phyloP scores from a whole-genome alignment of 2,797 vertebrate genomes.

The Gymnodraco acuticeps region DNA sequence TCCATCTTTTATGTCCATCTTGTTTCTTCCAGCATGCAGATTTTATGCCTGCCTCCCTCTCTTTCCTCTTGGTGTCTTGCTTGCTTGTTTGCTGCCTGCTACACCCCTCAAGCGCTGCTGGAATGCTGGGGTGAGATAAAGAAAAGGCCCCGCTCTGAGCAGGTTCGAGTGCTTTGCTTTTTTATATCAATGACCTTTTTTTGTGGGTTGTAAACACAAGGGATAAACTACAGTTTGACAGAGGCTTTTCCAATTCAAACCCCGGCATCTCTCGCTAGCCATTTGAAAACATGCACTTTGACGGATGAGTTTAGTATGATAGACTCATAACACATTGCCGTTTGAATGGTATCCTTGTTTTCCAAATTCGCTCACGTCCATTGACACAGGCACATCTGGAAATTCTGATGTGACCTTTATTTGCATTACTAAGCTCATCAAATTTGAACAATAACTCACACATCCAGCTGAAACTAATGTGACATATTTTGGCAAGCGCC shows the following conservation, averaged over 20 bases:
- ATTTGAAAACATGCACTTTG: slow-evolving; percentile 73
- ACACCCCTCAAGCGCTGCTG: slow-evolving; percentile 79
- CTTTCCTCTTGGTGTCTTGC: slow-evolving; percentile 64
- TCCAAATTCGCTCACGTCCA: slow-evolving; percentile 70
- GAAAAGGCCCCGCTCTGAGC: slow-evolving; percentile 77
- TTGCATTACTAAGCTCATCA: slow-evolving; percentile 86
- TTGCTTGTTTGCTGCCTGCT: slow-evolving; percentile 69
- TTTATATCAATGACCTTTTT: slow-evolving; percentile 83
- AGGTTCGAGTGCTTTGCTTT: slow-evolving; percentile 83
- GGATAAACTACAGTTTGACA: slow-evolving; percentile 77
- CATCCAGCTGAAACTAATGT: slow-evolving; percentile 84
- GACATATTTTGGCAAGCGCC: slow-evolving; percentile 81
- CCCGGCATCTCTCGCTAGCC: slow-evolving; percentile 57
- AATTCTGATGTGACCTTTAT: slow-evolving; percentile 87
- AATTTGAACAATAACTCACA: slow-evolving; percentile 86
- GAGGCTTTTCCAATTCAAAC: slow-evolving; percentile 77
- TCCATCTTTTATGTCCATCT: slow-evolving; percentile 90
- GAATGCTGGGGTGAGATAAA: slow-evolving; percentile 84
- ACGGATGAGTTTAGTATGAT: slow-evolving; percentile 75
- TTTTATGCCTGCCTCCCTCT: slow-evolving; percentile 80
- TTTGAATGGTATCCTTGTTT: slow-evolving; percentile 77
- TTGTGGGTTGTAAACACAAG: slow-evolving; percentile 81
- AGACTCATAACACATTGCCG: slow-evolving; percentile 69
- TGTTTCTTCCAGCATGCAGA: slow-evolving; percentile 89
- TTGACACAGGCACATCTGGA: slow-evolving; percentile 83